phyloP scores from a whole-genome alignment of 1,140 invertebrate genomes.

The Goniozus legneri region DNA sequence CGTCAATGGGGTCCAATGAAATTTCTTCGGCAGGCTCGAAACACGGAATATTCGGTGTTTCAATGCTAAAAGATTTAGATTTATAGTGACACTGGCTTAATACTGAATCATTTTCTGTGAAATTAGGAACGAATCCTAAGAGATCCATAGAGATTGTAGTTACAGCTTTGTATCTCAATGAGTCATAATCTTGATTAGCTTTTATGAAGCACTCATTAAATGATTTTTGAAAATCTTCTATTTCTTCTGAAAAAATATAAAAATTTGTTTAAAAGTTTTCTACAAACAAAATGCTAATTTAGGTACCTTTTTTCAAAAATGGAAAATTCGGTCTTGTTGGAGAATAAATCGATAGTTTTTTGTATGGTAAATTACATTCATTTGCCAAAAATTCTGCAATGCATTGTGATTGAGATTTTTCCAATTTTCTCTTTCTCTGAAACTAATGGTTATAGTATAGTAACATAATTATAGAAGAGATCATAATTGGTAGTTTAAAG shows the following conservation, averaged over 20 bases:
- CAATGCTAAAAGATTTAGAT: not conserved
- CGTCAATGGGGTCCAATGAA: too few relatives aligned
- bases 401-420: not conserved
- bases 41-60: too few relatives aligned
- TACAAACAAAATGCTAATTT: not conserved
- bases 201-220: slow-evolving; percentile 21
- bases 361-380: slow-evolving; percentile 15
- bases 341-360: slow-evolving; percentile 18
- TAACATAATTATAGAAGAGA: not conserved
- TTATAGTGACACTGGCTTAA: not conserved
- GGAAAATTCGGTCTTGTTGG: slow-evolving; percentile 21
- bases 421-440: slow-evolving; percentile 25
- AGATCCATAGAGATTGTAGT: slow-evolving; percentile 26
- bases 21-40: too few relatives aligned
- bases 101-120: not conserved
- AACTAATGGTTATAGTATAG: slow-evolving; percentile 5
- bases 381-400: slow-evolving; percentile 12
- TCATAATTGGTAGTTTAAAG: slow-evolving; percentile 1
- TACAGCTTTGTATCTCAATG: slow-evolving; percentile 25
- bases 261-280: too few relatives aligned
- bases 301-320: slow-evolving; percentile 26
- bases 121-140: slow-evolving; percentile 21
- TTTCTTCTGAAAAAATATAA: slow-evolving; percentile 26
- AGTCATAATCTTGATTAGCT: slow-evolving; percentile 10
- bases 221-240: slow-evolving; percentile 31